Base-by-base conservation (phyloP, 2,888 invertebrate species). In the Argyresthia goedartella region DNA sequence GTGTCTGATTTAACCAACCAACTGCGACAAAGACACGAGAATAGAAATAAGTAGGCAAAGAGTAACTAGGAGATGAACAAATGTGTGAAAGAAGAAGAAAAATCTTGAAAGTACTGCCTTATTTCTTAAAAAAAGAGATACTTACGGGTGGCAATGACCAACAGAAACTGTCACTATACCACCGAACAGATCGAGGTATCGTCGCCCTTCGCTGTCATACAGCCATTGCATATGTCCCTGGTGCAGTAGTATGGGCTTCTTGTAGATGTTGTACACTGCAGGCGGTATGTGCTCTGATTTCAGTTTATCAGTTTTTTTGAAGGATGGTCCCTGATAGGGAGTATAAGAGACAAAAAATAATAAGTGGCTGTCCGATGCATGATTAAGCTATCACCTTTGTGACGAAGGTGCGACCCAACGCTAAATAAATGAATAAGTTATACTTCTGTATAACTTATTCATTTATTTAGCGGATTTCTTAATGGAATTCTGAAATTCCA, bases 81-180 rank as follows among this genome's bases (percentile, higher is more conserved):
- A n/a, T n/a, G n/a, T n/a, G n/a, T n/a, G n/a, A n/a, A n/a, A n/a
- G n/a, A n/a, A n/a, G n/a, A n/a, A n/a, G n/a, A n/a, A n/a, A n/a
- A n/a, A n/a, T n/a, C n/a, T n/a, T n/a, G n/a, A n/a, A n/a, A n/a
- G n/a, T n/a, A n/a, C n/a, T n/a, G n/a, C n/a, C 25, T 6, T 25
- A 25, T 25, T 25, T 25, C n/a, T n/a, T n/a, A n/a, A n/a, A n/a
- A n/a, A n/a, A n/a, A n/a, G 25, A 4, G 6, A 11, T 16, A 89
- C 94, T 92, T 88, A 97, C 96, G 98, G 98, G 86, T 99, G 99
- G 71, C 96, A 97, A 75, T 99, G 99, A 16, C 98, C 98, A 1
- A 98, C 97, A 52, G 97, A 97, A 42, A 99, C 95, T 0, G 99
- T 99, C 13, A 97, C 98, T 62, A 99, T 98, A 8, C 99, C 99